Evolutionary conservation across 2,888 invertebrate species (phyloP).

Genomic region (Itoplectis maculator): DNA sequence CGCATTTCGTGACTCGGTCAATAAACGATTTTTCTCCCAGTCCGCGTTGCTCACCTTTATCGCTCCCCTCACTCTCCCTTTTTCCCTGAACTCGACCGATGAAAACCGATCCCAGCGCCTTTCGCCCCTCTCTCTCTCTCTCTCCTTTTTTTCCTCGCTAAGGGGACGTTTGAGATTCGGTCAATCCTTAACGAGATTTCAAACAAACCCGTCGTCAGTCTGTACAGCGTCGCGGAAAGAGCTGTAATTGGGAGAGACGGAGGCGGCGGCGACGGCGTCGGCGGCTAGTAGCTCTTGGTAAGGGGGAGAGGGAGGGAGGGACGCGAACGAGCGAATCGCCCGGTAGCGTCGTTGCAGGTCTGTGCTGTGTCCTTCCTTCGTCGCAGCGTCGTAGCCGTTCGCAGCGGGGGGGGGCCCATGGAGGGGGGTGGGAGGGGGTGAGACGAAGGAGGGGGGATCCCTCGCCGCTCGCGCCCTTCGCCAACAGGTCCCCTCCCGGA

Average conservation of each 20-base stretch:
- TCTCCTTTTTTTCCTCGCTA: constrained; percentile 19
- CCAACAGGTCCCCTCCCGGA: constrained; percentile 70
- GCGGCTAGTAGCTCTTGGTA: no score
- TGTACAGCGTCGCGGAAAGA: constrained; percentile 49
- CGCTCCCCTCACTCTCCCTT: background rate
- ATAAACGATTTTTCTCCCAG: no score
- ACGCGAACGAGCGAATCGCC: constrained; percentile 52
- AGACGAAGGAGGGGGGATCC: constrained; percentile 18
- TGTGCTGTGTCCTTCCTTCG: background rate
- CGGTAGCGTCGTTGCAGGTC: background rate
- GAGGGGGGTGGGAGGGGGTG: no score
- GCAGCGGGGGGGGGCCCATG: no score
- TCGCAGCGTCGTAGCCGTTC: constrained; percentile 47
- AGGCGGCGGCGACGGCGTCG: constrained; percentile 14
- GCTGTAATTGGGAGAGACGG: constrained; percentile 57
- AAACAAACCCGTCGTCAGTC: constrained; percentile 30
- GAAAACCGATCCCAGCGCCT: background rate
- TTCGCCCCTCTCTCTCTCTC: background rate
- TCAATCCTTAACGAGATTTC: constrained; percentile 62
- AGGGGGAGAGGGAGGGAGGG: background rate
- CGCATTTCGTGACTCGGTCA: no score
- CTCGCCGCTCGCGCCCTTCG: constrained; percentile 59
- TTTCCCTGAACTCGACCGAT: background rate
- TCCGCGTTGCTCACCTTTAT: no score
- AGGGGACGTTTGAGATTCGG: constrained; percentile 49